A percentile compares a stretch with the other conserved stretches of the same genome.
phyloP scores from a whole-genome alignment of 2,888 invertebrate species.

The Hypomecis atomaria region DNA sequence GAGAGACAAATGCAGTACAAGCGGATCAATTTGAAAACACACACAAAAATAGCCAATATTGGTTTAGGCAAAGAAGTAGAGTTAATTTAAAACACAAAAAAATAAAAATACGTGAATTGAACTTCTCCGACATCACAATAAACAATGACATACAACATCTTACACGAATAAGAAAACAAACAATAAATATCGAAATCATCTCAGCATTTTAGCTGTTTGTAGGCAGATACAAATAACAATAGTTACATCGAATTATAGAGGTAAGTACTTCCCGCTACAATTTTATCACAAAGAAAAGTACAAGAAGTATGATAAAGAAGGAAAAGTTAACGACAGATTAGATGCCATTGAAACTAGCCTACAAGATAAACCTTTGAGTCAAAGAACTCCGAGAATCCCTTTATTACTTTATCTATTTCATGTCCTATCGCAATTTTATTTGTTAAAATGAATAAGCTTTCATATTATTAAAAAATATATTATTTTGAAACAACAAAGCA shows the following conservation, averaged over 20 bases:
- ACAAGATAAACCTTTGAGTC: conserved; percentile 13
- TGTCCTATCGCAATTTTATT: conserved; percentile 10
- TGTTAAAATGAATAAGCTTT: not conserved
- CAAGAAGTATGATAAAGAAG: conserved; percentile 6
- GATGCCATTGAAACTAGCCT: conserved; percentile 17
- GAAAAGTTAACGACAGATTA: conserved; percentile 35
- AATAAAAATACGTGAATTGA: no score
- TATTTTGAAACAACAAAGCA: no score
- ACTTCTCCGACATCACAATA: no score
- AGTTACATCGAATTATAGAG: not conserved
- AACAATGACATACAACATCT: no score
- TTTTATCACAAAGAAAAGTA: not conserved
- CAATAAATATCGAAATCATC: no score
- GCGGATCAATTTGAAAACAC: no score
- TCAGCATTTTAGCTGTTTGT: not conserved
- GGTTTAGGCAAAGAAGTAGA: no score
- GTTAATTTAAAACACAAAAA: no score
- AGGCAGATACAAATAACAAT: not conserved
- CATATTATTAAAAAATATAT: not conserved
- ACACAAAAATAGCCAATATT: no score
- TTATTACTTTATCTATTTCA: conserved; percentile 1
- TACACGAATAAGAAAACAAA: no score
- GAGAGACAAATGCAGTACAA: no score
- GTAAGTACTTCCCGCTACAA: no score
- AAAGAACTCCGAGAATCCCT: conserved; percentile 15